A percentile compares a stretch with the other conserved stretches of the same genome.
Evolutionary conservation across 2,888 invertebrate species (phyloP).

Genomic region (Cryptocephalus primarius): DNA sequence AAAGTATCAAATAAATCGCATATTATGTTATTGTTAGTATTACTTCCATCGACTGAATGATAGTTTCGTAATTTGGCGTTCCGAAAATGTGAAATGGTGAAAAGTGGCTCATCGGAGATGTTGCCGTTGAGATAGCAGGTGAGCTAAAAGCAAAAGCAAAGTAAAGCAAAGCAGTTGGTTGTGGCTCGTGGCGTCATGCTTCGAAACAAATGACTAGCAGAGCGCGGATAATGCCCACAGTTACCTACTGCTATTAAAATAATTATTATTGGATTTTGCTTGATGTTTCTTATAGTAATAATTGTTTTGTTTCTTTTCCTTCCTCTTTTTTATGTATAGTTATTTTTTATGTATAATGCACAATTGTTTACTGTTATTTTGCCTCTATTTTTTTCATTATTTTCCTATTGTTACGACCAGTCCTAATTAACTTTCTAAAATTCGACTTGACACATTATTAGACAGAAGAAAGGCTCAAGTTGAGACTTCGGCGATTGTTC

Average conservation of each 20-base stretch:
- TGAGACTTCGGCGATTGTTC: too few relatives aligned
- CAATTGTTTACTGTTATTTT: background rate
- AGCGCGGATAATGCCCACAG: constrained; percentile 41
- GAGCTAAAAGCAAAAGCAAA: constrained; percentile 26
- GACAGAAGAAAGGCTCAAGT: too few relatives aligned
- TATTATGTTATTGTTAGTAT: too few relatives aligned
- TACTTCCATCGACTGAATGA: too few relatives aligned
- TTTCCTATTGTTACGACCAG: too few relatives aligned
- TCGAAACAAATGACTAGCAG: constrained; percentile 42
- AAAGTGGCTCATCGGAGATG: too few relatives aligned
- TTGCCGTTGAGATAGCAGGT: constrained; percentile 21
- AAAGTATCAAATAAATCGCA: too few relatives aligned
- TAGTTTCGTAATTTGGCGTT: too few relatives aligned
- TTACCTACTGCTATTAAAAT: constrained; percentile 39
- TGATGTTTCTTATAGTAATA: background rate
- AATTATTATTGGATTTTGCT: constrained; percentile 36
- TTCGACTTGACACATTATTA: too few relatives aligned
- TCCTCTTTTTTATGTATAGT: too few relatives aligned
- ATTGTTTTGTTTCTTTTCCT: background rate
- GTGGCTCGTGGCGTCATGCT: constrained; percentile 42
- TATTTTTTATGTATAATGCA: background rate
- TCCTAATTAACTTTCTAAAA: too few relatives aligned
- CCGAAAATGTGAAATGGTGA: too few relatives aligned
- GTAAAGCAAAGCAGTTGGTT: constrained; percentile 21
- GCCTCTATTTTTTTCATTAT: background rate